A percentile compares a stretch with the other conserved stretches of the same genome.
Conservation (phyloP, 2,888 invertebrate species). For the Linyphia triangularis region DNA sequence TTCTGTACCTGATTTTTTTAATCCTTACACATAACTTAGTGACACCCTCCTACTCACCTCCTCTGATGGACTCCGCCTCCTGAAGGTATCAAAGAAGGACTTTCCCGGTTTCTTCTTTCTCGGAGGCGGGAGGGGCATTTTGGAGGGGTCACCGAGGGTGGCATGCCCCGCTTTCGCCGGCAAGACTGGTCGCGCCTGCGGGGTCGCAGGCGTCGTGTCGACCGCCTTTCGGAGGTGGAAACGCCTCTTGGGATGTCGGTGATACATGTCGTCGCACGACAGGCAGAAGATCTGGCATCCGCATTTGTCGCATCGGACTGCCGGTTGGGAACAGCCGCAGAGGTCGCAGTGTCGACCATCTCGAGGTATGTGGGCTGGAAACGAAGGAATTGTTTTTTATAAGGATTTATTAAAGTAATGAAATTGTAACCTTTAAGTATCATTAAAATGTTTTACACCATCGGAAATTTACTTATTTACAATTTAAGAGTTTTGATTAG, state of each 20-base stretch:
- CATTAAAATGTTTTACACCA: no score
- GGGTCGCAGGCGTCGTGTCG: constrained; percentile 48
- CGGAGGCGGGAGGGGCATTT: constrained; percentile 83
- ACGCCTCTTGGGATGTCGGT: constrained; percentile 92
- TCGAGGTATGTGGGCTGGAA: constrained; percentile 75
- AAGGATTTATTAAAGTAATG: background rate
- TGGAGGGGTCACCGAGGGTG: constrained; percentile 72
- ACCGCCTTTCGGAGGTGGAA: constrained; percentile 87
- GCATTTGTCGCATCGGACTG: constrained; percentile 91
- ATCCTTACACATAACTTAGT: no score
- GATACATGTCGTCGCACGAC: constrained; percentile 96
- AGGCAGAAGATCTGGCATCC: constrained; percentile 90
- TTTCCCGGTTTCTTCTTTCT: constrained; percentile 81
- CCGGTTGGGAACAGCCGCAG: constrained; percentile 90
- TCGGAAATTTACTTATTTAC: no score
- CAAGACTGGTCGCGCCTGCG: constrained; percentile 47
- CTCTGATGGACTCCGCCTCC: constrained; percentile 56
- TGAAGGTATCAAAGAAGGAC: constrained; percentile 66
- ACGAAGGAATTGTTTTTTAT: background rate
- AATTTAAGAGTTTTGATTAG: no score
- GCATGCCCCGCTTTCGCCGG: constrained; percentile 49
- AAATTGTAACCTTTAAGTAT: background rate
- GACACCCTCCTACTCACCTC: no score
- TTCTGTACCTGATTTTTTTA: no score
- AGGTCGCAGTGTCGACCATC: constrained; percentile 88